Evolutionary conservation across 2,888 invertebrate genomes (phyloP), one percentile per base, ranked within the genome.

Genomic region (Brachycybe producta): DNA sequence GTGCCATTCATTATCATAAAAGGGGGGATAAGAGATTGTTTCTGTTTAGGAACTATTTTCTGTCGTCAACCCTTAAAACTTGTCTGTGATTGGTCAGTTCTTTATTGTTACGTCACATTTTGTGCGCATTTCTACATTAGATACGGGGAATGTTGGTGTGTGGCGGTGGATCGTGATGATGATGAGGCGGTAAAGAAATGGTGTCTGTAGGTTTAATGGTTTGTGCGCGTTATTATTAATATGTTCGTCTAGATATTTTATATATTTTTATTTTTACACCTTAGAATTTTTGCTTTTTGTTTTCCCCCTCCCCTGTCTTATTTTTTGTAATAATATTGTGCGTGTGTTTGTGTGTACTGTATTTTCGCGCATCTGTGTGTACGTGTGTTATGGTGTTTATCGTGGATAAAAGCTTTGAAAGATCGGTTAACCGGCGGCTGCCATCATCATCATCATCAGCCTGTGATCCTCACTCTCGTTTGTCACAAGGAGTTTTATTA

Each of bases 161-260:
- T n/a, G n/a, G n/a, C n/a, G n/a, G n/a, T n/a, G n/a, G n/a, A n/a
- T n/a, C n/a, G n/a, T n/a, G n/a, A n/a, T n/a, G n/a, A n/a, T n/a
- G n/a, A n/a, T n/a, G n/a, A n/a, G 45, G 34, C 24, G 45, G 23
- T 19, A 24, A 35, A 19, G 40, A 42, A 28, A 42, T 41, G 49
- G 41, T 41, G 49, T 28, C 28, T 42, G 49, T 49, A 42, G 49
- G 49, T 32, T 49, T 49, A 42, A 27, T 42, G 24, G 28, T 27
- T 15, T 27, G 43, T 27, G 38, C 49, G 49, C 42, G 49, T 49
- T 23, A n/a, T n/a, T n/a, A n/a, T n/a, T 46, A 19, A 36, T 36
- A n/a, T 36, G 36, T 36, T 19, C 32, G 36, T 46, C 15, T 46
- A 30, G 36, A 36, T 36, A 36, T 36, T 36, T 36, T 15, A 36